Base-by-base conservation (phyloP, 2,888 invertebrate species). In the Stenodera caucasica region DNA sequence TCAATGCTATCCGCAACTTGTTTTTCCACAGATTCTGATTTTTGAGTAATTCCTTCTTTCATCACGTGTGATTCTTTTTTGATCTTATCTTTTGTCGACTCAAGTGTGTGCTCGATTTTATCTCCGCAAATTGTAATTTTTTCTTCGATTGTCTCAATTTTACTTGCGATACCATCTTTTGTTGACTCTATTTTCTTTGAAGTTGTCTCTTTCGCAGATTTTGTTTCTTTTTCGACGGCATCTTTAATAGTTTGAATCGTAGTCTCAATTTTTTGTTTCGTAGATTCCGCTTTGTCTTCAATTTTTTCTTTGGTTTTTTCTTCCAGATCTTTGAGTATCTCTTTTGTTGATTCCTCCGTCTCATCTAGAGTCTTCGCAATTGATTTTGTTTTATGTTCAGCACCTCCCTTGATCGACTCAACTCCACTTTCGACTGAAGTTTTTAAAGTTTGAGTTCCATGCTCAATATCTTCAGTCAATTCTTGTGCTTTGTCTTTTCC, bases 381-480 rank as follows among this genome's bases (percentile, higher is more conserved):
- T 2, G 18, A 9, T 35, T n/a, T 15, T 2, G 40, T 15, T 18
- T 40, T 6, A 18, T 40, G 2, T 15, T 18, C 11, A 9, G 15
- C 18, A 9, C 7, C 40, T 8, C 9, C 18, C 18, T 40, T 40
- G 11, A 40, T 9, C 2, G 40, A 18, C 6, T 45, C 45, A 45
- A n/a, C 7, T 45, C 21, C 21, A 12, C 83, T 81, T 52, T 70
- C 57, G 1, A 68, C 49, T 8, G 49, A 69, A 33, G 71, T 66
- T 59, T 73, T 45, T 1, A 11, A 12, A 50, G 58, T 49, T 21
- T 55, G 49, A 11, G 65, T 51, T 15, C 62, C 56, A 30, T 63
- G 58, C 58, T 62, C 57, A 18, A 54, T 49, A 21, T 65, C 60
- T 57, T 67, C 59, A 30, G 63, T 61, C 30, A 60, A 63, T 33